A percentile compares a stretch with the other conserved stretches of the same genome.
These are phyloP conservation scores for Rhinolophus sinicus DNA, from an alignment of 2,113 vertebrate species.

Conservation along the genomic window DNA sequence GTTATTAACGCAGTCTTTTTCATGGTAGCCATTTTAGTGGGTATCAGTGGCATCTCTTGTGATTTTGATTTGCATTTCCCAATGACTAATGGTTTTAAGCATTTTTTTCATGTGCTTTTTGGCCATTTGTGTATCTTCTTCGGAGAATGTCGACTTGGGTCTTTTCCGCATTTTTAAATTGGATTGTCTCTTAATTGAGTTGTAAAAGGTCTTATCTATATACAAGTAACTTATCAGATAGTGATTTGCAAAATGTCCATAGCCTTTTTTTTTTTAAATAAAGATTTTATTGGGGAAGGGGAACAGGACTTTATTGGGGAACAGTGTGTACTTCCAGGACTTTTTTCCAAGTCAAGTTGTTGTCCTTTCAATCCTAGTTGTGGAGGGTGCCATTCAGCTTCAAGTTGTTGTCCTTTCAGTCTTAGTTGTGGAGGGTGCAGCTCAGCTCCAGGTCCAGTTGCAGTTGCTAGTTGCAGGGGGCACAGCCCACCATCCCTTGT, in stretches of 20 bases:
- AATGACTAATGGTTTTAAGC: background rate
- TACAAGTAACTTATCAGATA: background rate
- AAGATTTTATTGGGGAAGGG: too few species aligned
- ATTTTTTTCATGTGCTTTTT: conserved; percentile 12
- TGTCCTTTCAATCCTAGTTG: too few species aligned
- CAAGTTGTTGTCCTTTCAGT: too few species aligned
- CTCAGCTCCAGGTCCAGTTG: too few species aligned
- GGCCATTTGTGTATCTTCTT: background rate
- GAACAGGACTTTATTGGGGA: too few species aligned
- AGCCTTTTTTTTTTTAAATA: too few species aligned
- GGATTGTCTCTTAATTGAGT: background rate
- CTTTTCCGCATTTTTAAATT: background rate
- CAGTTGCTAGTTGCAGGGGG: too few species aligned
- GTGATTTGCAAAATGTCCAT: background rate
- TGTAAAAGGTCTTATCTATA: background rate
- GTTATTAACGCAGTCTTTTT: background rate
- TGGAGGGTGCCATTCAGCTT: too few species aligned
- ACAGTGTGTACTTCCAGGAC: too few species aligned
- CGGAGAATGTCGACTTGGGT: background rate
- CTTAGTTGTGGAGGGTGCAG: too few species aligned
- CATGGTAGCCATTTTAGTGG: background rate
- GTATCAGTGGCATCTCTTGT: background rate
- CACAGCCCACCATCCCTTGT: too few species aligned
- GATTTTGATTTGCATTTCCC: conserved; percentile 13
- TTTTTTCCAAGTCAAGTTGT: too few species aligned